These are phyloP conservation scores for Campoletis raptor DNA, from an alignment of 2,888 invertebrate genomes.

Conservation along the genomic window DNA sequence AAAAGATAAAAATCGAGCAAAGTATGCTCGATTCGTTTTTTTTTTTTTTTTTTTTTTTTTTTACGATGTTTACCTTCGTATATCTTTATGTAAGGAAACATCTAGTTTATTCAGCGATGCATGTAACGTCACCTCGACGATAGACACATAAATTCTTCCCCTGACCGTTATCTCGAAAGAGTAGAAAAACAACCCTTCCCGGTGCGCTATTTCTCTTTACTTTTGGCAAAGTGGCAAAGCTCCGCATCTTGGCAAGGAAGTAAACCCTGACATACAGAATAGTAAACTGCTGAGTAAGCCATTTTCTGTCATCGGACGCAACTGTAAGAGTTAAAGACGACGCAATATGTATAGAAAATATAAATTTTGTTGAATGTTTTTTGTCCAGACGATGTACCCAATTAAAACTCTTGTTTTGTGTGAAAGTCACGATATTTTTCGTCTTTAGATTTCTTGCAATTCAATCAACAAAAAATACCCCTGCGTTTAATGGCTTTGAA, in stretches of 20 bases:
- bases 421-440: background rate
- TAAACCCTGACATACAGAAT: slow-evolving; percentile 24
- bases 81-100: background rate
- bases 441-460: no score
- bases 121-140: background rate
- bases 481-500: no score
- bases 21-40: background rate
- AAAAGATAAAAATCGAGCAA: background rate
- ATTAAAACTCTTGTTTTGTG: background rate
- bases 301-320: background rate
- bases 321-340: background rate
- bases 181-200: slow-evolving; percentile 20
- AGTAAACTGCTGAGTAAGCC: slow-evolving; percentile 29
- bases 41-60: no score
- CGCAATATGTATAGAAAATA: background rate
- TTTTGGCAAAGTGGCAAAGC: slow-evolving; percentile 20
- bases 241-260: slow-evolving; percentile 30
- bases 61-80: no score
- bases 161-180: background rate
- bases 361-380: slow-evolving; percentile 9
- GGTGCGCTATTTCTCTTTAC: background rate
- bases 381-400: background rate
- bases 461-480: no score
- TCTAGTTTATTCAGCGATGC: background rate
- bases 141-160: background rate